Evolutionary conservation across 2,888 invertebrate genomes (phyloP), one percentile per base, ranked within the genome.

Genomic region (Chouioia cunea): DNA sequence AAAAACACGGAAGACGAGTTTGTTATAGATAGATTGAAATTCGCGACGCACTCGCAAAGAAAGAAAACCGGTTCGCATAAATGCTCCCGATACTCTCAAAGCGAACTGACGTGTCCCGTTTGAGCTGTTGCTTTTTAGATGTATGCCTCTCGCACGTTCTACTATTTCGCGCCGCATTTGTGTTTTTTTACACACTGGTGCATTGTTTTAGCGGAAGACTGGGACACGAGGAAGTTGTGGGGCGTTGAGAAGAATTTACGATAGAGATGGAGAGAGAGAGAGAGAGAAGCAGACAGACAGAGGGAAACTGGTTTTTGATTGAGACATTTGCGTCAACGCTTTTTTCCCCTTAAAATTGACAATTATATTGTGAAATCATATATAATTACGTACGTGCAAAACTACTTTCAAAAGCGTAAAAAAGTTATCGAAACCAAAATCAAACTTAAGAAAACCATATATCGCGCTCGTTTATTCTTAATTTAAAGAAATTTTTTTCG

Each of bases 61-160:
- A 27, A 53, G 36, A 66, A 16, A 68, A 69, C 68, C 73, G 73
- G 65, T 69, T 60, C 52, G 23, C 23, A 56, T 8, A 43, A 22
- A 56, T 36, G 36, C 36, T 36, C 36, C 18, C 56, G 56, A 18
- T n/a, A 12, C 36, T 23, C 8, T 14, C 50, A n/a, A n/a, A n/a
- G n/a, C n/a, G n/a, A n/a, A 3, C 53, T 22, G 56, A n/a, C 36
- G 6, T 20, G 59, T 59, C 56, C 64, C 54, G 64, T 64, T 64
- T 64, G 54, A 64, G 6, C 36, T 36, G 36, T 12, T 6, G 1
- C 36, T 12, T n/a, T n/a, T 6, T 36, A 36, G 36, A 43, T 43
- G 20, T 36, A 18, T 36, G 27, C 22, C 52, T 69, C 73, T 73
- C 75, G 73, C 75, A 75, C 76, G 77, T 72, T 75, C 73, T 70